Evolutionary conservation across 2,113 vertebrate genomes (phyloP).

Genomic region (Oophaga pumilio): DNA sequence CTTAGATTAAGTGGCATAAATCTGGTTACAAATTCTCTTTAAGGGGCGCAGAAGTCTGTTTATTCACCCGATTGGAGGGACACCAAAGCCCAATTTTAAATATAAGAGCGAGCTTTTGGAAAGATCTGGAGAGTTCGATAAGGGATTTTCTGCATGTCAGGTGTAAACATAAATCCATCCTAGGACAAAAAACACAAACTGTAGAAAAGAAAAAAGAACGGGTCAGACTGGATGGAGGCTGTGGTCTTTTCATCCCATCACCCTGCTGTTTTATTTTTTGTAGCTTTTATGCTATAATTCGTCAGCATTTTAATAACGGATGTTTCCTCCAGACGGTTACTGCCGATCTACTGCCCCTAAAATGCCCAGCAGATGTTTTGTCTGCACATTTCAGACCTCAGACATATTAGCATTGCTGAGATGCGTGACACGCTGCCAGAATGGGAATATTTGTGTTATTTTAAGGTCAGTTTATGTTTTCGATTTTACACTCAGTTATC

Average conservation of each 20-base stretch:
- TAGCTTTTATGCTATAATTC: neutral
- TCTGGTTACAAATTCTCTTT: too few species aligned
- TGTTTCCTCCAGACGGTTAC: neutral
- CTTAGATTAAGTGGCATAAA: too few species aligned
- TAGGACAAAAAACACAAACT: neutral
- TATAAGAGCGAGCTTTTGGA: neutral
- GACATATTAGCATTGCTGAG: slow-evolving; percentile 38
- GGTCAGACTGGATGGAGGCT: neutral
- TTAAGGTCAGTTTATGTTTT: slow-evolving; percentile 17
- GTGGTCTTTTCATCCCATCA: neutral
- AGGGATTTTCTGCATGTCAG: neutral
- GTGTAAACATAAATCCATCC: neutral
- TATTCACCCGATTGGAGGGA: too few species aligned
- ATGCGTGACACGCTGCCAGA: slow-evolving; percentile 41
- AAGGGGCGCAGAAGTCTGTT: too few species aligned
- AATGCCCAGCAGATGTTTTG: slow-evolving; percentile 39
- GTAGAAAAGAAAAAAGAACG: neutral
- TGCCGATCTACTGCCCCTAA: neutral
- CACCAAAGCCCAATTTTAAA: too few species aligned
- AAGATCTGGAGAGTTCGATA: neutral
- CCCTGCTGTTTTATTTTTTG: neutral
- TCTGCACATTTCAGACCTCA: slow-evolving; percentile 41
- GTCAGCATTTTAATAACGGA: neutral
- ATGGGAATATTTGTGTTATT: slow-evolving; percentile 20
- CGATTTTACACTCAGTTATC: slow-evolving; percentile 2